Evolutionary conservation across 2,797 vertebrate species (phyloP).

Genomic region (Phalloptychus januarius): DNA sequence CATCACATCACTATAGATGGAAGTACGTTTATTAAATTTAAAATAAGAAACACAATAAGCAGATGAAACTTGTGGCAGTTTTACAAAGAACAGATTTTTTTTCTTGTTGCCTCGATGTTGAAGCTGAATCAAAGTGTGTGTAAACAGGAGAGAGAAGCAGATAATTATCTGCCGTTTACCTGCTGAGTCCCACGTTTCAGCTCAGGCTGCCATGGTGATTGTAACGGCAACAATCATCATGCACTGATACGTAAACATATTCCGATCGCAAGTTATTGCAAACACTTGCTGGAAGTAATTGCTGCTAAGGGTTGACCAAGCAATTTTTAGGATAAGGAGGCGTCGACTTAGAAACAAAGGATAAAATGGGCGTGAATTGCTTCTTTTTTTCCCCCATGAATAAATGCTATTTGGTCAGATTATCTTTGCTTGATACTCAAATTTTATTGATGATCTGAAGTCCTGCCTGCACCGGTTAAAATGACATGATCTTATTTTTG

Average conservation of each 20-base stretch:
- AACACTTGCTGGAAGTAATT: too few relatives aligned
- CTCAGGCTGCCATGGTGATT: conserved; percentile 9
- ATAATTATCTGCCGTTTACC: neutral
- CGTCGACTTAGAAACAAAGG: too few relatives aligned
- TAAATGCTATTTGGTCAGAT: too few relatives aligned
- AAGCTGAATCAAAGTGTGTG: neutral
- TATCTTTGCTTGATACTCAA: neutral
- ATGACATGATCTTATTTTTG: neutral
- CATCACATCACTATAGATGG: neutral
- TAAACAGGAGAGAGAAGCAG: neutral
- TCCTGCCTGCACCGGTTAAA: neutral
- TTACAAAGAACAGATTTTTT: neutral
- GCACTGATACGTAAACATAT: neutral
- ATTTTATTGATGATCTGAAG: neutral
- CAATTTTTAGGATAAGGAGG: too few relatives aligned
- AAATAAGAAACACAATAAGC: neutral
- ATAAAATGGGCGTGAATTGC: too few relatives aligned
- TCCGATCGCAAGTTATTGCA: neutral
- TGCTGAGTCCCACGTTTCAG: neutral
- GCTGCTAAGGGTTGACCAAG: too few relatives aligned
- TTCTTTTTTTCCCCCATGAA: too few relatives aligned
- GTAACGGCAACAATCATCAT: neutral
- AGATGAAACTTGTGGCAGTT: neutral
- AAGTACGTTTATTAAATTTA: neutral
- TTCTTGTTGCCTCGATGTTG: neutral